Evolutionary conservation across 2,888 invertebrate genomes (phyloP), one percentile per base, ranked within the genome.

Genomic region (Cerastis rubricosa): DNA sequence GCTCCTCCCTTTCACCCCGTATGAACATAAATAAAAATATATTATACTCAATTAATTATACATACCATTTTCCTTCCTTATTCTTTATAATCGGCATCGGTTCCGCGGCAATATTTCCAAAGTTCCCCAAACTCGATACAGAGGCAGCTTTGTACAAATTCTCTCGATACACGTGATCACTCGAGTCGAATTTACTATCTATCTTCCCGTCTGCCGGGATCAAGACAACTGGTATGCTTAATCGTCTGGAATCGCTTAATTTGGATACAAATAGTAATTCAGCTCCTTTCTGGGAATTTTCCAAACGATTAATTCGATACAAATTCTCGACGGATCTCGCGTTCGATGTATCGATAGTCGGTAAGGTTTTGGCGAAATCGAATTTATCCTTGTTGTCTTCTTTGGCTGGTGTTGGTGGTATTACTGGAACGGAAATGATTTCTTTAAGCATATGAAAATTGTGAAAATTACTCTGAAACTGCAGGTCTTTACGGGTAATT

Each of bases 11-110:
- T n/a, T n/a, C n/a, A n/a, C n/a, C n/a, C n/a, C n/a, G n/a, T n/a
- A n/a, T n/a, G n/a, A n/a, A n/a, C n/a, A n/a, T n/a, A n/a, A n/a
- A n/a, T n/a, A n/a, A n/a, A n/a, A n/a, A n/a, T n/a, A n/a, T n/a
- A n/a, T n/a, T n/a, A n/a, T n/a, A n/a, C n/a, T n/a, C n/a, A 61
- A 69, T 17, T 71, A 6, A 83, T 35, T 35, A 35, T 35, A 71
- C 91, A 87, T 94, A 95, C 97, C 97, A 96, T 94, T 96, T 96
- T 45, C 96, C 96, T 77, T 96, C 95, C 79, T 96, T 96, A 76
- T 96, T 96, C 90, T 96, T 96, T 74, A 95, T 96, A 75, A 96
- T 95, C 8, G 96, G 96, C 95, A 96, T 94, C 0, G 96, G 96
- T 84, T 94, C 96, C 0, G 93, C 96, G 2, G 92, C 95, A 29